phyloP scores from a whole-genome alignment of 2,888 invertebrate species.

The Drosophila anceps region DNA sequence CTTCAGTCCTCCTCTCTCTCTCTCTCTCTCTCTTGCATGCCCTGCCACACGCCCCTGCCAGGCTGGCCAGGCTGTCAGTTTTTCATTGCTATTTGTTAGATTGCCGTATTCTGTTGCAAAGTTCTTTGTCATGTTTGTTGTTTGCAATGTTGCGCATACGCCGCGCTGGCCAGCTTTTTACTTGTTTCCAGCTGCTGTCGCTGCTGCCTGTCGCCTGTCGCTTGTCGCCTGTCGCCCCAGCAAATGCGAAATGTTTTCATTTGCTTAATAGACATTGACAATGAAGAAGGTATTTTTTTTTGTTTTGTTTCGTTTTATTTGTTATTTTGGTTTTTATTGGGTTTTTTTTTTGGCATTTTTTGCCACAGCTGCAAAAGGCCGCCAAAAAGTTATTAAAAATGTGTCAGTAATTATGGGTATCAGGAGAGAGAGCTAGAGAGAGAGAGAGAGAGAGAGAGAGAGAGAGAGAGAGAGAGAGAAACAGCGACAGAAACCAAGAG shows the following conservation, averaged over 20 bases:
- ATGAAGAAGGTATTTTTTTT: constrained; percentile 18
- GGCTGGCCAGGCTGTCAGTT: constrained; percentile 46
- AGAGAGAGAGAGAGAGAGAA: neutral
- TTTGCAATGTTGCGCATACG: constrained; percentile 59
- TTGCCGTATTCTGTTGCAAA: constrained; percentile 37
- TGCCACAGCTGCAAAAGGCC: neutral
- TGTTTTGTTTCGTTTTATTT: neutral
- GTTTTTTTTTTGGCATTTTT: neutral
- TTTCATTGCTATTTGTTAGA: constrained; percentile 62
- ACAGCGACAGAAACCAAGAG: too few species aligned
- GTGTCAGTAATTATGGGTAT: neutral
- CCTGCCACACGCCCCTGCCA: too few species aligned
- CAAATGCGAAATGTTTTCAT: constrained; percentile 63
- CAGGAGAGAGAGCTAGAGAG: too few species aligned
- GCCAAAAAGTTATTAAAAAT: neutral
- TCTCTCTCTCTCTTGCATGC: neutral
- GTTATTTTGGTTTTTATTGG: neutral
- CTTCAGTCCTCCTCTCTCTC: neutral
- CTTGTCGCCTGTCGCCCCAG: constrained; percentile 32
- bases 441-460: neutral
- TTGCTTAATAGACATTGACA: constrained; percentile 64
- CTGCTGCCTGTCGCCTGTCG: constrained; percentile 33
- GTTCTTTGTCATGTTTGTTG: constrained; percentile 66
- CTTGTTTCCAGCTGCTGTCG: constrained; percentile 12
- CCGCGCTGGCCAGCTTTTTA: constrained; percentile 37